Percentiles rank a stretch among this genome's conserved stretches.
Conservation (phyloP, 2,797 vertebrate genomes). For the Sebastes elongatus region DNA sequence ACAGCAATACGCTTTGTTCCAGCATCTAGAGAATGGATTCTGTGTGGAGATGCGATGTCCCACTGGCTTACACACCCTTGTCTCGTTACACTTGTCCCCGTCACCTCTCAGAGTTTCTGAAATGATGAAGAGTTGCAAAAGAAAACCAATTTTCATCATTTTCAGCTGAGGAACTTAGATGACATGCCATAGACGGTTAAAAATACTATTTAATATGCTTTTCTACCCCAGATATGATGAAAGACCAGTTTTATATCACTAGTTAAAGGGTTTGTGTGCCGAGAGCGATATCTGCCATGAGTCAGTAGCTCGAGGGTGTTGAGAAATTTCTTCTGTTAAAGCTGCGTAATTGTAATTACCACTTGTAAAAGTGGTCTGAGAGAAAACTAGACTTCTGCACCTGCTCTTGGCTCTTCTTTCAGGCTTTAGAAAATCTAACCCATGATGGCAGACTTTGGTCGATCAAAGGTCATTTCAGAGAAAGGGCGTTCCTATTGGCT, state of each 20-base stretch:
- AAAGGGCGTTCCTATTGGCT: neutral
- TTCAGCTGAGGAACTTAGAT: neutral
- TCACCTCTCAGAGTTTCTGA: constrained; percentile 13
- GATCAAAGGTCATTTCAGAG: neutral
- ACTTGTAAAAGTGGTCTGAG: neutral
- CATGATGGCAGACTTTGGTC: neutral
- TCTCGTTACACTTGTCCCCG: neutral
- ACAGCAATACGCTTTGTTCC: constrained; percentile 54
- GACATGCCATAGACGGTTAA: neutral
- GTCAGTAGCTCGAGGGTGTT: constrained; percentile 31
- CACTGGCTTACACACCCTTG: neutral
- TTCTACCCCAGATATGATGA: neutral
- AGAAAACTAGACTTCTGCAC: neutral
- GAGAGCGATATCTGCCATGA: constrained; percentile 29
- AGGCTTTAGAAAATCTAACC: neutral
- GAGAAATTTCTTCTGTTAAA: neutral
- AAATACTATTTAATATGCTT: neutral
- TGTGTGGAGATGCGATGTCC: constrained; percentile 3
- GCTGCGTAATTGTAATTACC: neutral
- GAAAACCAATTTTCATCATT: neutral
- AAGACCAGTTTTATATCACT: neutral
- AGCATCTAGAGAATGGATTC: constrained; percentile 18
- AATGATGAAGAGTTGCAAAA: neutral
- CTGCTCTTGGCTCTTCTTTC: neutral
- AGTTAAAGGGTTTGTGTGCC: neutral